Evolutionary conservation across 2,113 vertebrate genomes (phyloP).

Genomic region (Scortum barcoo): DNA sequence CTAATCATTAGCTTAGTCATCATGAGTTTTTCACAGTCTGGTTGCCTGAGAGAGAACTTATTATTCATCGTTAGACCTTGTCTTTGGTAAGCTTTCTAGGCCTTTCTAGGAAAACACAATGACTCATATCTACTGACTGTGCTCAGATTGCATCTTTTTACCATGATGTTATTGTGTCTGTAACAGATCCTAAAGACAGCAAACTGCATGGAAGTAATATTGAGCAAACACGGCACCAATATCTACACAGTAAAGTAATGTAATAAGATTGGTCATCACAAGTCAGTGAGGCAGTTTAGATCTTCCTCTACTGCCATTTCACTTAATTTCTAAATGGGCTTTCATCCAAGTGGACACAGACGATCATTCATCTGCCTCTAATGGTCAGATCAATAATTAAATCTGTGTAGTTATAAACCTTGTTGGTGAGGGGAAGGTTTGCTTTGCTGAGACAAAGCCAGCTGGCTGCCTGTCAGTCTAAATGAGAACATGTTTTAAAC

Average conservation of each 20-base stretch:
- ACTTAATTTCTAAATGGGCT: conserved; percentile 8
- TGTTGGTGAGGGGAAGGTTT: conserved; percentile 10
- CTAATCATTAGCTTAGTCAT: background rate
- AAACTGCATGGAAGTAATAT: background rate
- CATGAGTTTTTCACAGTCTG: background rate
- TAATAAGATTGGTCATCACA: background rate
- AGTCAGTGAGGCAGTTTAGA: background rate
- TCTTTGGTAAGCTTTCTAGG: background rate
- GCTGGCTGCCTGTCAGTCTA: conserved; percentile 10
- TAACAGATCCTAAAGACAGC: conserved; percentile 2
- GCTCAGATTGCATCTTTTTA: conserved; percentile 13
- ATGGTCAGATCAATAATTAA: conserved; percentile 3
- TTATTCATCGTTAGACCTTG: background rate
- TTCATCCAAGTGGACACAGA: background rate
- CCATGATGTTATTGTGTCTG: background rate
- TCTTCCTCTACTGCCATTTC: background rate
- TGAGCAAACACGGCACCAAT: background rate
- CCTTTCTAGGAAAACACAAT: conserved; percentile 10
- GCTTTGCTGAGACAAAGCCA: background rate
- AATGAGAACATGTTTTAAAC: conserved; percentile 33
- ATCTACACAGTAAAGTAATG: background rate
- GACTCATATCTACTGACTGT: background rate
- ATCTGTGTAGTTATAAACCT: background rate
- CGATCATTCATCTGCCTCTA: background rate
- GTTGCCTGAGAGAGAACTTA: background rate